These are phyloP conservation scores for Gymnogyps californianus DNA, from an alignment of 2,113 vertebrate genomes.

Conservation along the genomic window DNA sequence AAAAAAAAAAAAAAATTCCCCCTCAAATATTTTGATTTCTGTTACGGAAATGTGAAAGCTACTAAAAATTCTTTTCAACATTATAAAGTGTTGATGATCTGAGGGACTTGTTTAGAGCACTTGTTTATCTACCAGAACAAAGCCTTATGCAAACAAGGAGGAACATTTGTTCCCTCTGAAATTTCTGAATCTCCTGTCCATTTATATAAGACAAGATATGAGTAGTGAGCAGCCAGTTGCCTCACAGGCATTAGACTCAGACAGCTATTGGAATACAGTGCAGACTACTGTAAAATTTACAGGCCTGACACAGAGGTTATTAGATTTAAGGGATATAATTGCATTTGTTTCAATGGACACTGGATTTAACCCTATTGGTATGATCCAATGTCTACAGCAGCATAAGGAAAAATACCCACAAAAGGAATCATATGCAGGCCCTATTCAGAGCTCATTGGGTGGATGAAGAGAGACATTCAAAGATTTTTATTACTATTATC, in stretches of 20 bases:
- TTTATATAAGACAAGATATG: neutral
- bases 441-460: neutral
- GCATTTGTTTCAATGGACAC: neutral
- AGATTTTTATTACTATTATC: neutral
- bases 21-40: neutral
- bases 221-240: neutral
- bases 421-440: neutral
- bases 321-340: slow-evolving; percentile 13
- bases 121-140: neutral
- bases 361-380: neutral
- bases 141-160: neutral
- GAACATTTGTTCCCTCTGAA: neutral
- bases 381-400: neutral
- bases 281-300: slow-evolving; percentile 32
- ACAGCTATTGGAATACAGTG: slow-evolving; percentile 3
- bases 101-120: neutral
- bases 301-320: neutral
- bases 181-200: neutral
- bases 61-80: neutral
- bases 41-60: neutral
- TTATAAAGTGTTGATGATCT: neutral
- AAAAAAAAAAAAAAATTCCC: neutral
- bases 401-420: neutral
- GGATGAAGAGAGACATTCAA: neutral
- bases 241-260: slow-evolving; percentile 8